Conservation (phyloP, 2,113 vertebrate genomes). For the Odobenus rosmarus region DNA sequence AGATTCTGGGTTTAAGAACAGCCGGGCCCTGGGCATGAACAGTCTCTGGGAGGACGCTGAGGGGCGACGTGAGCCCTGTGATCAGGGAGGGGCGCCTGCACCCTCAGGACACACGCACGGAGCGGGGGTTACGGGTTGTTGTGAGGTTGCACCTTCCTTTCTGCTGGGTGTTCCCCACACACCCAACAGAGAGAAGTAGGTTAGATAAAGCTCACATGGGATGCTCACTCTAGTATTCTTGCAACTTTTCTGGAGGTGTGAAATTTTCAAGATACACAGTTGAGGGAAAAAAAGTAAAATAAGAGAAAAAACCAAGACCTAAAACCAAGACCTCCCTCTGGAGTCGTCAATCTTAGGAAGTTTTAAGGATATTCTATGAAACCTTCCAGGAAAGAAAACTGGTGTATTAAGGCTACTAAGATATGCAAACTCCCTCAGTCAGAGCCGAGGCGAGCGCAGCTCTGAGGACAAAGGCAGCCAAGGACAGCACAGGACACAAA, state of each 20-base stretch:
- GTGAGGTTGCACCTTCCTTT: background rate
- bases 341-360: background rate
- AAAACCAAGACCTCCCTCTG: background rate
- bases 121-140: background rate
- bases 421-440: background rate
- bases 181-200: too few species aligned
- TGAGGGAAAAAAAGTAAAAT: background rate
- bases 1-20: background rate
- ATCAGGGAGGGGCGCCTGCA: background rate
- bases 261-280: background rate
- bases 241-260: background rate
- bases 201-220: rapidly evolving
- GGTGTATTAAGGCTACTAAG: rapidly evolving
- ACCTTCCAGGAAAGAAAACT: background rate
- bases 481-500: background rate
- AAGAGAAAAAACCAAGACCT: background rate
- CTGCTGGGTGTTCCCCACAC: background rate
- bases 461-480: background rate
- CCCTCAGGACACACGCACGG: rapidly evolving
- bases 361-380: background rate
- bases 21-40: rapidly evolving
- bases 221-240: background rate
- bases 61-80: rapidly evolving
- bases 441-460: background rate
- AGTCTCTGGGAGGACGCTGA: rapidly evolving